phyloP scores from a whole-genome alignment of 2,888 invertebrate genomes.

The Aspidiotus rigidus region DNA sequence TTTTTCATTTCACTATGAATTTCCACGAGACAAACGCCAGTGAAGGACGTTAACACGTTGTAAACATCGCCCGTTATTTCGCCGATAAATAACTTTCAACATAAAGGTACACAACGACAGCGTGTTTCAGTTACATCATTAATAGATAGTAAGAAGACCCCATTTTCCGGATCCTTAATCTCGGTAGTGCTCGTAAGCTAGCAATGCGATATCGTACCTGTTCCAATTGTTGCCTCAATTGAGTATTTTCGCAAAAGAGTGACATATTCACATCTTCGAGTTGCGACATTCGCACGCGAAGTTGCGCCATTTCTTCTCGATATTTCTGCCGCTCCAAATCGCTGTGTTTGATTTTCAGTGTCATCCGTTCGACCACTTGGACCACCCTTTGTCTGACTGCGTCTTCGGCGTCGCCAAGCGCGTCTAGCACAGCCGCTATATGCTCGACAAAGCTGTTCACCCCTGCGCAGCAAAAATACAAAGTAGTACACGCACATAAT shows the following conservation, averaged over 20 bases:
- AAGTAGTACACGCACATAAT: not conserved
- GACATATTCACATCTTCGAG: slow-evolving; percentile 32
- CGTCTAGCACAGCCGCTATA: slow-evolving; percentile 41
- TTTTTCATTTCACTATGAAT: too few species aligned
- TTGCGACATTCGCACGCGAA: slow-evolving; percentile 12
- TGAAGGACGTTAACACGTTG: too few species aligned
- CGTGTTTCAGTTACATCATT: not conserved
- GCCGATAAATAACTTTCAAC: not conserved
- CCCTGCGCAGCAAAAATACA: slow-evolving; percentile 6
- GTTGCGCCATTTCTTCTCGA: slow-evolving; percentile 26
- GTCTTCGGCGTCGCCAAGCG: slow-evolving; percentile 40
- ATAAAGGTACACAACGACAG: not conserved
- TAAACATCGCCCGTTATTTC: too few species aligned
- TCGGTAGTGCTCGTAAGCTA: not conserved
- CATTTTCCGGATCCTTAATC: not conserved
- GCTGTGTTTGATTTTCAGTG: slow-evolving; percentile 38
- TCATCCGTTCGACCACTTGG: slow-evolving; percentile 40
- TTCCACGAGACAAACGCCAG: too few species aligned
- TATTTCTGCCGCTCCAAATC: slow-evolving; percentile 36
- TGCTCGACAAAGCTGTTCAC: slow-evolving; percentile 40
- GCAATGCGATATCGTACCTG: not conserved
- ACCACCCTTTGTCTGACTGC: slow-evolving; percentile 40
- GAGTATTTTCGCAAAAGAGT: slow-evolving; percentile 32
- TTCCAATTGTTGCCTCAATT: slow-evolving; percentile 34
- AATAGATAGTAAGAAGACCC: not conserved